These are phyloP conservation scores for Drosophila erecta DNA, from an alignment of 1,140 invertebrate genomes.

Conservation along the genomic window DNA sequence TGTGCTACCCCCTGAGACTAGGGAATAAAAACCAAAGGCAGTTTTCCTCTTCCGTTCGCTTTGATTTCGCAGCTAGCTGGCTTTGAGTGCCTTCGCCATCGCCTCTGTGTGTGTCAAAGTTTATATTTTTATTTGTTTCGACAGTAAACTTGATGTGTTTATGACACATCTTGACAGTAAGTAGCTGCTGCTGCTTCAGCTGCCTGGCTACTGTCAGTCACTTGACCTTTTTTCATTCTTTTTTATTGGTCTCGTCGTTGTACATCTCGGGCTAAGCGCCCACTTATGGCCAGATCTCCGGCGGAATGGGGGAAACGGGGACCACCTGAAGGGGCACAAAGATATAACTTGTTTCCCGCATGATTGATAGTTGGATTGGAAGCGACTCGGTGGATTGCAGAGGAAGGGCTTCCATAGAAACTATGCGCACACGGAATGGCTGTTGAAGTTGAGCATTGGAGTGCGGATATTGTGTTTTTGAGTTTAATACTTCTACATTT, in stretches of 20 bases:
- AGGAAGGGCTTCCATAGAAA: conserved; percentile 15
- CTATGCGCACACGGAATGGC: conserved; percentile 1
- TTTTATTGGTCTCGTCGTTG: conserved; percentile 46
- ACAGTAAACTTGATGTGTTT: conserved; percentile 83
- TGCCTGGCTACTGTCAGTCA: conserved; percentile 62
- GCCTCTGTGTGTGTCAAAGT: conserved; percentile 68
- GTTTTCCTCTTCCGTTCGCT: conserved; percentile 52
- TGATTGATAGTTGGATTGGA: conserved; percentile 52
- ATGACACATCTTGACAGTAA: conserved; percentile 81
- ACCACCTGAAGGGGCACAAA: conserved; percentile 37
- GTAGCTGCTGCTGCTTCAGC: conserved; percentile 54
- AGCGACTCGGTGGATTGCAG: conserved; percentile 21
- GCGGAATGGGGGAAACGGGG: conserved; percentile 3
- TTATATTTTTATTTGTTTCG: conserved; percentile 83
- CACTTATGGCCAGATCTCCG: conserved; percentile 52
- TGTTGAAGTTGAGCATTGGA: neutral
- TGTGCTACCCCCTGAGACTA: conserved; percentile 36
- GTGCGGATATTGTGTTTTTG: neutral
- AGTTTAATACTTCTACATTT: neutral
- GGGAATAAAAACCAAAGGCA: conserved; percentile 25
- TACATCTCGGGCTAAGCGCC: conserved; percentile 53
- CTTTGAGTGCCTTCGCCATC: conserved; percentile 21
- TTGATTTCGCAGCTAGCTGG: conserved; percentile 68
- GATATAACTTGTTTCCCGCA: conserved; percentile 48
- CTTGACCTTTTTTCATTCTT: conserved; percentile 70